Evolutionary conservation across 2,113 vertebrate species (phyloP).

Genomic region (Epinephelus moara): DNA sequence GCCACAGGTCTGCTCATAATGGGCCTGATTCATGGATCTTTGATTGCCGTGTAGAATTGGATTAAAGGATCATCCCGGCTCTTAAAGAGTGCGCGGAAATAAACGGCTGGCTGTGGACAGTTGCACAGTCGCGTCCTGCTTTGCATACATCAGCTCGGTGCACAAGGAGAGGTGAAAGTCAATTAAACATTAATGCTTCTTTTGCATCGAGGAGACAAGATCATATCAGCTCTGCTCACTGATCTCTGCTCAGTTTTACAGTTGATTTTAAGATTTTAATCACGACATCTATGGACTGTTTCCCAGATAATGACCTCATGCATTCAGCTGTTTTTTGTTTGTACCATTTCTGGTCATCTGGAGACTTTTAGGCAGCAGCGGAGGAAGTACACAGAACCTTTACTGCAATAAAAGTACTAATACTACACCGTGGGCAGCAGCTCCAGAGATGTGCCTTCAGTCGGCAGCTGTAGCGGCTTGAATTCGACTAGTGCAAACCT

Average conservation of each 20-base stretch:
- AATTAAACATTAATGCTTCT: constrained; percentile 58
- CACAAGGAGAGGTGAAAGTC: constrained; percentile 80
- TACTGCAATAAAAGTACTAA: neutral
- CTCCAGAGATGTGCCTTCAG: too few relatives aligned
- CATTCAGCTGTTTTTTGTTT: too few relatives aligned
- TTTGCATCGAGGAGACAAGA: constrained; percentile 21
- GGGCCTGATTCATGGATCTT: constrained; percentile 79
- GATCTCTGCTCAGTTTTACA: too few relatives aligned
- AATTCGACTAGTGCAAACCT: too few relatives aligned
- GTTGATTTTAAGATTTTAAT: too few relatives aligned
- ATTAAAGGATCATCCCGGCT: constrained; percentile 82
- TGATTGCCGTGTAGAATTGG: constrained; percentile 83
- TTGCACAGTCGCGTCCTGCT: constrained; percentile 46
- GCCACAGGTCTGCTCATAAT: constrained; percentile 73
- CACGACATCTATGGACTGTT: too few relatives aligned
- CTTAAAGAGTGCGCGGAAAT: constrained; percentile 69
- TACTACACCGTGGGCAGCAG: too few relatives aligned
- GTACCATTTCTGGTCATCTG: neutral
- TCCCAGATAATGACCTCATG: too few relatives aligned
- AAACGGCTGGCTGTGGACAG: constrained; percentile 61
- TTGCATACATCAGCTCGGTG: constrained; percentile 62
- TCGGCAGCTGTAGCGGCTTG: too few relatives aligned
- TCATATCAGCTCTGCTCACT: neutral
- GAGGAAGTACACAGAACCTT: neutral
- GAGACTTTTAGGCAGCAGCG: too few relatives aligned